These are phyloP conservation scores for Alces alces DNA, from an alignment of 2,113 vertebrate species.

Conservation along the genomic window DNA sequence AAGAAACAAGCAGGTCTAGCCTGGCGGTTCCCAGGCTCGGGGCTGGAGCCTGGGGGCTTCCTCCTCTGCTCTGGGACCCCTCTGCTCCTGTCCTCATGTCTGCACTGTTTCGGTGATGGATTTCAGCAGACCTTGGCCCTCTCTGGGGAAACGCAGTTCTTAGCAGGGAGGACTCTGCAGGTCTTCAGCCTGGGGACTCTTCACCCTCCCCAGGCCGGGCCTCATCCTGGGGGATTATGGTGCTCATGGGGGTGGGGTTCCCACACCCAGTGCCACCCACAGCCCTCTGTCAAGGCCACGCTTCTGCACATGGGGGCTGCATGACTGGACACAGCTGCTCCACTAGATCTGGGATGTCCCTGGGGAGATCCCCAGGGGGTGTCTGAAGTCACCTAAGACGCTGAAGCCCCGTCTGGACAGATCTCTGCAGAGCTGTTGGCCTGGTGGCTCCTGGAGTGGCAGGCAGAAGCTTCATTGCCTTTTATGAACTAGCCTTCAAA, in stretches of 20 bases:
- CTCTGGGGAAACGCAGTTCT: neutral
- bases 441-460: neutral
- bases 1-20: neutral
- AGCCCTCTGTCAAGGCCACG: neutral
- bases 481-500: neutral
- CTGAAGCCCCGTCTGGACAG: neutral
- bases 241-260: neutral
- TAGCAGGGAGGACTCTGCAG: neutral
- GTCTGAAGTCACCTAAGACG: neutral
- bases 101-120: neutral
- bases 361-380: neutral
- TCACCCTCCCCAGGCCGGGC: fast-evolving
- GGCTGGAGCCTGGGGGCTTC: neutral
- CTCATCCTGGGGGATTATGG: neutral
- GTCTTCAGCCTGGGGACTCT: neutral
- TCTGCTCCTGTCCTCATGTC: no score
- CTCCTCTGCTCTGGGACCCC: neutral
- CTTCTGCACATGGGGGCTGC: neutral
- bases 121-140: neutral
- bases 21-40: neutral
- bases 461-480: neutral
- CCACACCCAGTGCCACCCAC: neutral
- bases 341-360: neutral
- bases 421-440: neutral
- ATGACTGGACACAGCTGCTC: neutral